phyloP scores from a whole-genome alignment of 2,888 invertebrate genomes.

The Polylopha cassiicola region DNA sequence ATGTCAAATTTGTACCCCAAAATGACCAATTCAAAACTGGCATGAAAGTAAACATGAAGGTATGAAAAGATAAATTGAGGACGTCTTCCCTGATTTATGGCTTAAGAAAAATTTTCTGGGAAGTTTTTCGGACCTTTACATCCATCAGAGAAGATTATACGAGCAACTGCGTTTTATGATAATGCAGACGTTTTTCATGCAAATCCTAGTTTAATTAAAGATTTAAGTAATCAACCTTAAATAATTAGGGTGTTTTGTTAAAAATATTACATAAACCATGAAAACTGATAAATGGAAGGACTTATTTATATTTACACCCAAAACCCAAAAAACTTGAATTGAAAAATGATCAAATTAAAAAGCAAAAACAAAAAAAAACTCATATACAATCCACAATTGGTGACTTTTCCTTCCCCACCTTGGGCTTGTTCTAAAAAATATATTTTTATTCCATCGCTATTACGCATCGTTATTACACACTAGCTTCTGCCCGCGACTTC shows the following conservation, averaged over 20 bases:
- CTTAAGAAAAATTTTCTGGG: conserved; percentile 35
- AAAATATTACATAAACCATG: conserved; percentile 11
- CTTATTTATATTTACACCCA: conserved; percentile 19
- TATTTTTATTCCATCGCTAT: too few species aligned
- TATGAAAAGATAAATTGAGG: conserved; percentile 46
- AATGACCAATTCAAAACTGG: not conserved
- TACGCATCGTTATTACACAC: too few species aligned
- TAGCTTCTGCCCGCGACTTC: too few species aligned
- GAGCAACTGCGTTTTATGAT: conserved; percentile 17
- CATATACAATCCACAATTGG: too few species aligned
- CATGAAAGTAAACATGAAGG: conserved; percentile 30
- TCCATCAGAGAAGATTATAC: conserved; percentile 41
- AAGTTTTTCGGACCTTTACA: conserved; percentile 31
- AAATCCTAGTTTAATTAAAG: conserved; percentile 27
- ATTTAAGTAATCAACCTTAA: conserved; percentile 23
- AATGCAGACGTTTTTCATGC: conserved; percentile 30
- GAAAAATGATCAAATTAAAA: too few species aligned
- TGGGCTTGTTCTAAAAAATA: too few species aligned
- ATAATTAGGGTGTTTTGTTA: conserved; percentile 22
- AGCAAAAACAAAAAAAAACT: too few species aligned
- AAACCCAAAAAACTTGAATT: too few species aligned
- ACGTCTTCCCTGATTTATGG: conserved; percentile 49
- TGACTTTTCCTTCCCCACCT: too few species aligned
- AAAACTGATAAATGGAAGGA: conserved; percentile 14
- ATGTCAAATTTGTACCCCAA: too few species aligned